These are phyloP conservation scores for Trichopria drosophilae DNA, from an alignment of 2,888 invertebrate species.

Conservation along the genomic window DNA sequence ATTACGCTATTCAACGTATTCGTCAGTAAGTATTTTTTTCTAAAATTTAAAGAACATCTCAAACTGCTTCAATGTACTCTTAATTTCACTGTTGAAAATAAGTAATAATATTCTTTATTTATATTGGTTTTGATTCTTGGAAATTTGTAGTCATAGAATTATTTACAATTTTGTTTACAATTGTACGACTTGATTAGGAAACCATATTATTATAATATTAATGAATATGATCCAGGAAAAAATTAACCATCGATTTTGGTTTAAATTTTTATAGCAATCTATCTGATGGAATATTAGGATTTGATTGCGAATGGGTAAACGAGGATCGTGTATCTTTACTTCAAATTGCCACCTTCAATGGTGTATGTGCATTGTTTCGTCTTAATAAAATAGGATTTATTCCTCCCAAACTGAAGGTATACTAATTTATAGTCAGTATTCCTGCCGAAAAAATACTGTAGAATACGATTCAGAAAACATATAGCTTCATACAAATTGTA, in stretches of 20 bases:
- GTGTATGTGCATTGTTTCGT: constrained; percentile 72
- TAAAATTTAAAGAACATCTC: background rate
- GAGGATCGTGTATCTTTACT: constrained; percentile 71
- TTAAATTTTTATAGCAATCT: constrained; percentile 45
- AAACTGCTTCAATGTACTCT: background rate
- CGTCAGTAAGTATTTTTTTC: constrained; percentile 44
- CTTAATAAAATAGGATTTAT: constrained; percentile 65
- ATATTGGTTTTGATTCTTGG: constrained; percentile 2
- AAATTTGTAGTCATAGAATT: constrained; percentile 4
- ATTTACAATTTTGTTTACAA: constrained; percentile 5
- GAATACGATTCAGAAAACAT: too few relatives aligned
- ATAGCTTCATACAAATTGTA: constrained; percentile 7
- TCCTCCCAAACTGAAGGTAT: constrained; percentile 66
- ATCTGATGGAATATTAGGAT: constrained; percentile 65
- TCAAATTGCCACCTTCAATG: constrained; percentile 72
- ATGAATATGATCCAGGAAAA: too few relatives aligned
- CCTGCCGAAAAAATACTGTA: too few relatives aligned
- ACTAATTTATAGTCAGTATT: background rate
- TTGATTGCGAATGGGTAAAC: constrained; percentile 83
- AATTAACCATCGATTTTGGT: constrained; percentile 13
- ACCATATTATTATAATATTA: too few relatives aligned
- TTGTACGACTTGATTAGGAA: background rate
- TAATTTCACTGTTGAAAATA: too few relatives aligned
- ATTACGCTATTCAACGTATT: constrained; percentile 55
- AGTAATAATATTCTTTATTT: background rate